Evolutionary conservation across 1,140 invertebrate species (phyloP), one percentile per base, ranked within the genome.

Genomic region (Trichonephila inaurata): DNA sequence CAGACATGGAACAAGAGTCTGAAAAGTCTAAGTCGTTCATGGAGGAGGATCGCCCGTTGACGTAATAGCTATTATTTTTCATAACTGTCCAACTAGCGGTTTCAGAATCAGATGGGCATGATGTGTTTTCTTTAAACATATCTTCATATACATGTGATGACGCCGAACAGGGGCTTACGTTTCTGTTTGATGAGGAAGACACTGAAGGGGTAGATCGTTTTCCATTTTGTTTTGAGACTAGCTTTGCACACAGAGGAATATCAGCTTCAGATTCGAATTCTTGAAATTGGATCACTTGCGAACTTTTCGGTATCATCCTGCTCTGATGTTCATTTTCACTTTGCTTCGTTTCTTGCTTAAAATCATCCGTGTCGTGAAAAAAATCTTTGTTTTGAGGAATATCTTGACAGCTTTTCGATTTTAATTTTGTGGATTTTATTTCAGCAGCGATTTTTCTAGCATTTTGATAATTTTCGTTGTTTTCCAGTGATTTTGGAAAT

Each of bases 41-140:
- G 1, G 92, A 93, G 16, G 92, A 88, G 0, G 92, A 93, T 12
- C 86, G 64, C 1, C 92, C 92, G 18, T 93, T 93, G 16, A 93
- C 58, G 24, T 93, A 93, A 44, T 93, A 93, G 58, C 77, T 93
- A 61, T 92, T 92, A 61, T 87, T 93, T 86, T 93, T 93, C 92
- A 93, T 93, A 18, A 93, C 92, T 28, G 91, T 87, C 92, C 92
- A 93, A 21, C 92, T 93, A 6, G 92, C 89, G 4, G 92, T 64
- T 40, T 93, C 92, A 21, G 92, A 93, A 82, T 93, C 92, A 1
- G 92, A 93, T n/a, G 92, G 92, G 60, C 92, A 88, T 6, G 92
- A 93, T 82, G 92, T 88, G 3, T 83, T 92, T 81, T 93, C 92
- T 89, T 93, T 93, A 24, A 93, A 93, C 92, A 93, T 93, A 58